Evolutionary conservation across 2,113 vertebrate genomes (phyloP).

Genomic region (Caracal caracal): DNA sequence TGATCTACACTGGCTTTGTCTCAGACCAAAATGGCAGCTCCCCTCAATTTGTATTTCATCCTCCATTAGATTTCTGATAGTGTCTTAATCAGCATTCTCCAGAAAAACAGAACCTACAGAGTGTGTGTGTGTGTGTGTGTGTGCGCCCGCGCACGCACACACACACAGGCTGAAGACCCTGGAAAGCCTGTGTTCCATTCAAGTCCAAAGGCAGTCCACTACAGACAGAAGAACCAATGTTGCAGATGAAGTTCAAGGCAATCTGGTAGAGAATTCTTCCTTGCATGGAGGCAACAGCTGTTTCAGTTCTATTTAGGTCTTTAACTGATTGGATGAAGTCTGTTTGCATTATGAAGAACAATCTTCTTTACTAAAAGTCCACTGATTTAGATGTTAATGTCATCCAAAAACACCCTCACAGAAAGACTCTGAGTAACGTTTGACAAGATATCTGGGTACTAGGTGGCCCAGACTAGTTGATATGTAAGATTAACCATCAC

Average conservation of each 20-base stretch:
- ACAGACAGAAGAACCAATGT: background rate
- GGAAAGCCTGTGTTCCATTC: background rate
- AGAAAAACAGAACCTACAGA: background rate
- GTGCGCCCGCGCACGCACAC: rapidly evolving
- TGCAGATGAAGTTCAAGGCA: background rate
- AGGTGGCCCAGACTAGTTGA: background rate
- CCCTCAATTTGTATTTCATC: background rate
- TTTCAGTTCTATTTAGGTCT: background rate
- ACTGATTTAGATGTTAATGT: background rate
- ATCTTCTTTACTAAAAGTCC: background rate
- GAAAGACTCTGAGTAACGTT: background rate
- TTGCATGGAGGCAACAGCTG: background rate
- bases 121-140: background rate
- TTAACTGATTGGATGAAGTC: background rate
- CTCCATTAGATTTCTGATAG: background rate
- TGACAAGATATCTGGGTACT: background rate
- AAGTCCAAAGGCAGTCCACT: background rate
- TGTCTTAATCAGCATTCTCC: background rate
- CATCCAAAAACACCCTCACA: background rate
- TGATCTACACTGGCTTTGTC: background rate
- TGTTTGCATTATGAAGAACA: background rate
- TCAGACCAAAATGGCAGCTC: background rate
- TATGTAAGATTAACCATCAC: background rate
- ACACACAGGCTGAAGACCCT: background rate
- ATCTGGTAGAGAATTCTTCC: background rate